Conservation (phyloP, 35 echinoderm and acorn worm genomes). For the Lytechinus variegatus region DNA sequence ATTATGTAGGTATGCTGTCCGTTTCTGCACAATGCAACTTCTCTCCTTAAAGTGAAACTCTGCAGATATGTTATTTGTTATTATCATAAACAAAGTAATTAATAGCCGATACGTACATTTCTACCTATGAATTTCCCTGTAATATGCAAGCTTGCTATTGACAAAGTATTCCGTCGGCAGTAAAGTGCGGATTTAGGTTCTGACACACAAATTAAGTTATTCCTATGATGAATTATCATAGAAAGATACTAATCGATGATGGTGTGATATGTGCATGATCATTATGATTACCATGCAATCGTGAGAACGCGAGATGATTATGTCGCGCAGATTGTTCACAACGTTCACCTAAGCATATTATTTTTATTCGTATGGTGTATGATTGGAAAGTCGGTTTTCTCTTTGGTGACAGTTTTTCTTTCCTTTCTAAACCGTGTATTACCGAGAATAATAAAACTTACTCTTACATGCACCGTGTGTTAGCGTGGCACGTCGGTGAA, state of each 20-base stretch:
- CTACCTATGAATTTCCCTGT: too few relatives aligned
- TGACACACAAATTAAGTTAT: not conserved
- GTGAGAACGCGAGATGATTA: not conserved
- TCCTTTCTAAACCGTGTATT: not conserved
- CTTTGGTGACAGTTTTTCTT: too few relatives aligned
- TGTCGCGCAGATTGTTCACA: not conserved
- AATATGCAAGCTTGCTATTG: too few relatives aligned
- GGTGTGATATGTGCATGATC: not conserved
- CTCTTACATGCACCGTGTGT: constrained; percentile 55
- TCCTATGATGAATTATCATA: not conserved
- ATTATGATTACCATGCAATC: not conserved
- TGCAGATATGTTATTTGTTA: too few relatives aligned
- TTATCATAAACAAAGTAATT: too few relatives aligned
- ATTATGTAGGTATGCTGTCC: not conserved
- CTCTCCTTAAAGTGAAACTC: not conserved
- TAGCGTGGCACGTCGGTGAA: constrained; percentile 48
- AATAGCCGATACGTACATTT: too few relatives aligned
- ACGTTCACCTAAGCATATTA: too few relatives aligned
- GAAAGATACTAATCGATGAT: too few relatives aligned
- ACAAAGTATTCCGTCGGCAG: too few relatives aligned
- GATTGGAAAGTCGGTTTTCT: too few relatives aligned
- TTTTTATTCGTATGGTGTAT: too few relatives aligned
- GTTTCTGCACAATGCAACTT: not conserved
- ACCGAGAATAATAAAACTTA: constrained; percentile 43
- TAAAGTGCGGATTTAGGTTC: not conserved